These are phyloP conservation scores for Hydractinia symbiolongicarpus DNA, from an alignment of 30 jellyfish, hydroid and myxozoan species.

Conservation along the genomic window DNA sequence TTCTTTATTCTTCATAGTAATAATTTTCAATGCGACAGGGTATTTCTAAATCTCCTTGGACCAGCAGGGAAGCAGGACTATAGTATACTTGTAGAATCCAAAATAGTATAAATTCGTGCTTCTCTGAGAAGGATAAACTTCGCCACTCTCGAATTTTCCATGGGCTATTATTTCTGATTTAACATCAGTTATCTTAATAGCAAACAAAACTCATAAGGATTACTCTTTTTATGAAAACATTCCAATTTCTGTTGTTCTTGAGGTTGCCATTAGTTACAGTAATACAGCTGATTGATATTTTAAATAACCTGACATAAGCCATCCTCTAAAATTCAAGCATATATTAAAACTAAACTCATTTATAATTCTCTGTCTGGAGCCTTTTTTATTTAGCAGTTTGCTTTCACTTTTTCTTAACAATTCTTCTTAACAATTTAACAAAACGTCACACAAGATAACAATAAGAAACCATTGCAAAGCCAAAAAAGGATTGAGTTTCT, in stretches of 20 bases:
- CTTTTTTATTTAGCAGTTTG: too few species aligned
- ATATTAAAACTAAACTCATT: too few species aligned
- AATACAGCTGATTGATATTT: background rate
- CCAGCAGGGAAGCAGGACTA: too few species aligned
- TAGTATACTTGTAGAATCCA: too few species aligned
- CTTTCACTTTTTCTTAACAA: too few species aligned
- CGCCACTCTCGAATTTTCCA: background rate
- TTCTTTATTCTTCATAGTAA: background rate
- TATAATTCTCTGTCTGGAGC: too few species aligned
- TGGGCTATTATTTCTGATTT: background rate
- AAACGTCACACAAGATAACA: too few species aligned
- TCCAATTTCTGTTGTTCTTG: constrained; percentile 3
- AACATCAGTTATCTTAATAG: background rate
- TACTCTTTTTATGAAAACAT: background rate
- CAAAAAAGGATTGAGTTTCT: too few species aligned
- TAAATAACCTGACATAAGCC: constrained; percentile 1
- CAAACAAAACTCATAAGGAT: background rate
- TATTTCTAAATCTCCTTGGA: too few species aligned
- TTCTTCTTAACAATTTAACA: too few species aligned
- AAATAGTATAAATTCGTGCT: background rate
- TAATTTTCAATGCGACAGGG: too few species aligned
- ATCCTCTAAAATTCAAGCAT: background rate
- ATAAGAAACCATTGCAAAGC: too few species aligned
- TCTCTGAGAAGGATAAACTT: background rate
- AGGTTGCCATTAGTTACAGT: constrained; percentile 4